A percentile compares a stretch with the other conserved stretches of the same genome.
Conservation (phyloP, 2,888 invertebrate species). For the Conistra vaccinii region DNA sequence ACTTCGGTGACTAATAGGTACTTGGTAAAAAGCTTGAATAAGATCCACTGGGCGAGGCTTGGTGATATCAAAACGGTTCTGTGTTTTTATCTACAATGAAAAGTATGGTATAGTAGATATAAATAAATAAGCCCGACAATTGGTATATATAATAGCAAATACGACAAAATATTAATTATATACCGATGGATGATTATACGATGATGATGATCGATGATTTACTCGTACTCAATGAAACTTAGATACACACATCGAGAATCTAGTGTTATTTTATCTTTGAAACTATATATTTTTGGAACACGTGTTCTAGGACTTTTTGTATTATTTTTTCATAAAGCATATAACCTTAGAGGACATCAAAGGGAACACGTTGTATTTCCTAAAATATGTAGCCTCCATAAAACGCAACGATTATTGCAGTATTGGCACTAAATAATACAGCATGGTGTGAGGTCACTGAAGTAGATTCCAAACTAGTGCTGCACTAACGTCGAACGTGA, state of each 20-base stretch:
- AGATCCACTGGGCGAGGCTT: neutral
- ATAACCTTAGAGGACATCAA: no score
- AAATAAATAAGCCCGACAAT: neutral
- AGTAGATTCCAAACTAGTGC: conserved; percentile 59
- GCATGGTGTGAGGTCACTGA: conserved; percentile 42
- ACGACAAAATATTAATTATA: neutral
- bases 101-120: neutral
- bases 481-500: conserved; percentile 67
- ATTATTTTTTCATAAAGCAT: no score
- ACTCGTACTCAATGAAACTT: no score
- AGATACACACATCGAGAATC: no score
- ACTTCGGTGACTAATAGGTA: neutral
- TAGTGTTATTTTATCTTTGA: no score
- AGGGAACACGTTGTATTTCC: neutral
- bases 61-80: neutral
- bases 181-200: neutral
- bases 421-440: conserved; percentile 55
- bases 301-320: no score
- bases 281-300: no score
- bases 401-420: conserved; percentile 50
- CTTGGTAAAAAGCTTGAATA: neutral
- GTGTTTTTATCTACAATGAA: neutral
- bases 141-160: neutral
- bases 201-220: no score
- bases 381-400: conserved; percentile 55